phyloP scores from a whole-genome alignment of 53 echinoderm and acorn worm genomes.

The Stichopus horrens region DNA sequence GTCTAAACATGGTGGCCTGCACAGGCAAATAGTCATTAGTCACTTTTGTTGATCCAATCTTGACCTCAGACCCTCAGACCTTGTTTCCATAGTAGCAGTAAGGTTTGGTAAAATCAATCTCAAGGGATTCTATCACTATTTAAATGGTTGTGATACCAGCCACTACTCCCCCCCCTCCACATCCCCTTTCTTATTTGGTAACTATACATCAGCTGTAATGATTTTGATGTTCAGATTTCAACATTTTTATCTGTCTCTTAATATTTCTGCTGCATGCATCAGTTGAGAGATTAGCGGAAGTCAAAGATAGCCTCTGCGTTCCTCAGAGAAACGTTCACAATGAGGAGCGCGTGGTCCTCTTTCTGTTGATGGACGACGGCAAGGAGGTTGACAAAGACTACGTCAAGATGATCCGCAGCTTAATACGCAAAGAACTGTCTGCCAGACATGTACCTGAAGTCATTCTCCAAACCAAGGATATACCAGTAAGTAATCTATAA shows the following conservation, averaged over 20 bases:
- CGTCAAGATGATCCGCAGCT: constrained; percentile 60
- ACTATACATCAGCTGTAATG: too few species aligned
- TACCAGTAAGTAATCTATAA: constrained; percentile 68
- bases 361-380: constrained; percentile 81
- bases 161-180: too few species aligned
- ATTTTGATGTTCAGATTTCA: too few species aligned
- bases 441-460: constrained; percentile 88
- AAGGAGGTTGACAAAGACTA: constrained; percentile 61
- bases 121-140: neutral
- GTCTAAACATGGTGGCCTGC: too few species aligned
- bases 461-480: constrained; percentile 86
- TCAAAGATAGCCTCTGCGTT: constrained; percentile 93
- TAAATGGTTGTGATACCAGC: neutral
- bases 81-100: too few species aligned
- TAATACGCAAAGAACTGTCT: constrained; percentile 81
- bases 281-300: constrained; percentile 91
- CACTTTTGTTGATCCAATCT: too few species aligned
- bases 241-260: neutral
- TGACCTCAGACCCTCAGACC: too few species aligned
- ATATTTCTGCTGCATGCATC: neutral
- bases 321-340: constrained; percentile 78
- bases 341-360: constrained; percentile 90
- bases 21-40: too few species aligned
- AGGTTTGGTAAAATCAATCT: too few species aligned
- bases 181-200: too few species aligned